Evolutionary conservation across 2,888 invertebrate genomes (phyloP).

Genomic region (Clunio marinus): DNA sequence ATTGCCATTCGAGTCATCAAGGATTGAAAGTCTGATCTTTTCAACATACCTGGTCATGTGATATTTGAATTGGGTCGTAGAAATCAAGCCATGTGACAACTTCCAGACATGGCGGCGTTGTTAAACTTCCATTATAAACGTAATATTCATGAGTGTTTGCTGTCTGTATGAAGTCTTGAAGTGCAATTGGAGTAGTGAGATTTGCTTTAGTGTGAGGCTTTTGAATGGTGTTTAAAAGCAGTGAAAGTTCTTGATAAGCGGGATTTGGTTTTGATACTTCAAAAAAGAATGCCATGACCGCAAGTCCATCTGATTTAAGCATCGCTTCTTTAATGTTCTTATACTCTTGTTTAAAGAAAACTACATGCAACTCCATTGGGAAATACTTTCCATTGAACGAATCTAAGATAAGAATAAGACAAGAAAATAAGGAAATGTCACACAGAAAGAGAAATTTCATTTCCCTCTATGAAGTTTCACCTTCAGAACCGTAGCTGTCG

Average conservation of each 20-base stretch:
- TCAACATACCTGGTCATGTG: conserved; percentile 62
- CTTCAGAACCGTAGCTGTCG: conserved; percentile 71
- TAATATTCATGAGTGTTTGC: conserved; percentile 63
- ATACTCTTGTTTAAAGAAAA: conserved; percentile 67
- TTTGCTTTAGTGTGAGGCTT: conserved; percentile 54
- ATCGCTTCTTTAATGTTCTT: conserved; percentile 59
- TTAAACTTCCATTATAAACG: conserved; percentile 72
- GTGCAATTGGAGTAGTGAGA: conserved; percentile 54
- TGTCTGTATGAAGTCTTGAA: conserved; percentile 55
- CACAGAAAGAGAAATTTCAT: conserved; percentile 40
- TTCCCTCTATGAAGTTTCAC: conserved; percentile 50
- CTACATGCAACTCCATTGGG: conserved; percentile 74
- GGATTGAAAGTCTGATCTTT: too few species aligned
- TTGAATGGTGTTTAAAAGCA: conserved; percentile 56
- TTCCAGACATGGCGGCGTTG: conserved; percentile 82
- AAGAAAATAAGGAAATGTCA: conserved; percentile 1
- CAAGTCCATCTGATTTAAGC: conserved; percentile 66
- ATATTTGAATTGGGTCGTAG: conserved; percentile 63
- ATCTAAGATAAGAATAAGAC: conserved; percentile 41
- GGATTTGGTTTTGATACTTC: conserved; percentile 49
- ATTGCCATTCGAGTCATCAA: too few species aligned
- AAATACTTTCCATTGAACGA: conserved; percentile 54
- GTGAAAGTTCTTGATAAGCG: conserved; percentile 59
- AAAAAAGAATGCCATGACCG: conserved; percentile 74
- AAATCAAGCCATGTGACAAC: conserved; percentile 85